A percentile compares a stretch with the other conserved stretches of the same genome.
These are phyloP conservation scores for Fabriciana adippe DNA, from an alignment of 2,888 invertebrate species.

Conservation along the genomic window DNA sequence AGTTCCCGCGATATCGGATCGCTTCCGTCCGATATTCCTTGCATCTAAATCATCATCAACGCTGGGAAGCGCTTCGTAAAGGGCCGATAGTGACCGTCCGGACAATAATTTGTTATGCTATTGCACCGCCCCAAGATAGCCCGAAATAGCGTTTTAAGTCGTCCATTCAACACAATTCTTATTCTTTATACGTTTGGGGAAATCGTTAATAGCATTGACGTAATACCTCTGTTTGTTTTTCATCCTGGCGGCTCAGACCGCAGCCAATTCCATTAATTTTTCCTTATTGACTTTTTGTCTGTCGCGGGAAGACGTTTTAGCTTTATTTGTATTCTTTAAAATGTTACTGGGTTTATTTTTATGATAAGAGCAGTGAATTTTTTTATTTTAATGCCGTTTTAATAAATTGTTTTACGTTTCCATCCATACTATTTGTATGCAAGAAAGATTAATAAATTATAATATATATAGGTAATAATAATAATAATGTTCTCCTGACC, in stretches of 20 bases:
- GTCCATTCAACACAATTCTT: conserved; percentile 47
- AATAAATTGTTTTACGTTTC: too few relatives aligned
- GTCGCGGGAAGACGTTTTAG: conserved; percentile 26
- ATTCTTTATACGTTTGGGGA: conserved; percentile 43
- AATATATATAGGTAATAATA: too few relatives aligned
- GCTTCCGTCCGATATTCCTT: conserved; percentile 72
- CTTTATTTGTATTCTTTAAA: conserved; percentile 26
- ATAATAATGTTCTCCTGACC: too few relatives aligned
- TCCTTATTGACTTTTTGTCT: conserved; percentile 34
- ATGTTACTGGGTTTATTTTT: conserved; percentile 9
- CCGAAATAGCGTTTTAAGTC: conserved; percentile 48
- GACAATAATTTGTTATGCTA: conserved; percentile 61
- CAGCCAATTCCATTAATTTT: conserved; percentile 37
- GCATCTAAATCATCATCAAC: conserved; percentile 81
- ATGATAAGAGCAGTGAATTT: background rate
- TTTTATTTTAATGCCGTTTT: too few relatives aligned
- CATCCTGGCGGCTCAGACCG: conserved; percentile 27
- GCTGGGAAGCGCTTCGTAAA: conserved; percentile 73
- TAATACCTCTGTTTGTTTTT: conserved; percentile 42
- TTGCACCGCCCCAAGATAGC: conserved; percentile 50
- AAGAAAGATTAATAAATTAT: too few relatives aligned
- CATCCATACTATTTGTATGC: too few relatives aligned
- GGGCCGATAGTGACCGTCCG: conserved; percentile 68
- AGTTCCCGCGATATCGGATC: conserved; percentile 60
- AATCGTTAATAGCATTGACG: conserved; percentile 42